Evolutionary conservation across 2,888 invertebrate genomes (phyloP).

Genomic region (Timandra comae): DNA sequence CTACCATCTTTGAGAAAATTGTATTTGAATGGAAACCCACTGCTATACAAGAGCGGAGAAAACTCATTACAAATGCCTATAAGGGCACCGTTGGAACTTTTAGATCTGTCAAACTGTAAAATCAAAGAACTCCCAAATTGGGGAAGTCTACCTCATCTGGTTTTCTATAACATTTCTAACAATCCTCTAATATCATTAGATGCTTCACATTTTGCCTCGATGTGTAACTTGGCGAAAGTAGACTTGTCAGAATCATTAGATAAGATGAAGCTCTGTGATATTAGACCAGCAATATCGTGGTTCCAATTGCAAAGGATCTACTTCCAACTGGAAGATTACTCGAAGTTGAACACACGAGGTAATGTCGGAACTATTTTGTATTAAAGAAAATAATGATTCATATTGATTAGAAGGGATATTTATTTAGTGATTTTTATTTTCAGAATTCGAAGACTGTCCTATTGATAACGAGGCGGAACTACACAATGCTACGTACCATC

Average conservation of each 20-base stretch:
- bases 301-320: constrained; percentile 48
- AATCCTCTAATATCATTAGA: constrained; percentile 70
- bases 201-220: constrained; percentile 74
- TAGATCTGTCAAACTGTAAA: constrained; percentile 79
- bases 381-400: background rate
- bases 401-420: background rate
- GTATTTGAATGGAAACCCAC: constrained; percentile 73
- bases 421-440: constrained; percentile 12
- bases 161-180: constrained; percentile 78
- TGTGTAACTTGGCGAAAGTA: constrained; percentile 78
- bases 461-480: constrained; percentile 29
- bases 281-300: constrained; percentile 52
- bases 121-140: constrained; percentile 77
- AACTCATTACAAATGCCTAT: constrained; percentile 71
- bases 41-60: constrained; percentile 51
- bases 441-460: constrained; percentile 59
- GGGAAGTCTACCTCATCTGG: constrained; percentile 76
- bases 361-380: constrained; percentile 4
- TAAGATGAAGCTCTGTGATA: constrained; percentile 41
- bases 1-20: constrained; percentile 78
- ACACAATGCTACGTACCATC: constrained; percentile 45
- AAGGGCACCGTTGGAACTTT: constrained; percentile 72
- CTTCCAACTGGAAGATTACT: constrained; percentile 54
- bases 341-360: constrained; percentile 55
- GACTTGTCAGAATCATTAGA: constrained; percentile 64